A percentile compares a stretch with the other conserved stretches of the same genome.
Evolutionary conservation across 2,113 vertebrate species (phyloP).

Genomic region (Telmatochromis bifrenatus): DNA sequence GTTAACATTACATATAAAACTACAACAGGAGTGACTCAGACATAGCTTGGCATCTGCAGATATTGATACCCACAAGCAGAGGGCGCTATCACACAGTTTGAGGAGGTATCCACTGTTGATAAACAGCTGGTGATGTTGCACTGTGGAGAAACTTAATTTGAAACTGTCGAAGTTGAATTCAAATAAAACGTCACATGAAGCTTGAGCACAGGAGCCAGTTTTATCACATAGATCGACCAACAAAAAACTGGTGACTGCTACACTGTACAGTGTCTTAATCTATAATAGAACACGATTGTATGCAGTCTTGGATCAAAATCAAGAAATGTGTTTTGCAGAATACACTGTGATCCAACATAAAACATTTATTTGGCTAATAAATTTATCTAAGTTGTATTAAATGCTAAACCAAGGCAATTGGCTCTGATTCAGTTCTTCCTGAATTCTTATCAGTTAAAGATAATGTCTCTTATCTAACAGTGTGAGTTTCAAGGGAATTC

Average conservation of each 20-base stretch:
- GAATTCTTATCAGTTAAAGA: background rate
- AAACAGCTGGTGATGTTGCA: background rate
- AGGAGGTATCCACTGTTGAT: background rate
- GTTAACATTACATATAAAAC: background rate
- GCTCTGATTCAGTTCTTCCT: conserved; percentile 4
- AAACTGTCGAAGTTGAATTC: background rate
- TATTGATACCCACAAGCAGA: background rate
- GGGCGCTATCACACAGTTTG: background rate
- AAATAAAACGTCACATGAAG: conserved; percentile 20
- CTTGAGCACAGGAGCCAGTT: background rate
- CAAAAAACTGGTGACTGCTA: background rate
- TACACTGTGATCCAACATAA: background rate
- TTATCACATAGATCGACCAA: background rate
- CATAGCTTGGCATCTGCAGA: background rate
- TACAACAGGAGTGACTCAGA: background rate
- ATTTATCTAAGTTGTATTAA: background rate
- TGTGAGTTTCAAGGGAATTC: background rate
- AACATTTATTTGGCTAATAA: background rate
- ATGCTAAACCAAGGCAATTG: background rate
- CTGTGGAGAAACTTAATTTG: conserved; percentile 4
- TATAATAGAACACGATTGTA: background rate
- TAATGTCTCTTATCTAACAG: background rate
- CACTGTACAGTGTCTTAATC: background rate
- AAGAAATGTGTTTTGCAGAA: background rate
- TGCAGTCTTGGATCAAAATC: background rate